These are phyloP conservation scores for Oikopleura vanhoeffeni DNA, from an alignment of 23 tunicate genomes.

Conservation along the genomic window DNA sequence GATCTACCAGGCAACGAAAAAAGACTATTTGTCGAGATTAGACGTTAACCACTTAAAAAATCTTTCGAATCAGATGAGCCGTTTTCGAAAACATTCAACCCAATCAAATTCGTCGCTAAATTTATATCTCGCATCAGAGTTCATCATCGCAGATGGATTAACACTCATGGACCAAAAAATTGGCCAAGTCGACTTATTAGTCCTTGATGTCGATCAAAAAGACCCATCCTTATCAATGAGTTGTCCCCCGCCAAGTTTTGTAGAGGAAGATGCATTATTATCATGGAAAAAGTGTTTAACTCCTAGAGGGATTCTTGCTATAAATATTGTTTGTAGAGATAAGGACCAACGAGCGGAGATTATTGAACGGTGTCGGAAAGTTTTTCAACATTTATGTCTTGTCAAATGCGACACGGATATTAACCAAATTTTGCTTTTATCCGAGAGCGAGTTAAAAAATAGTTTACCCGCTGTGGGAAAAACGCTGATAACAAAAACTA, in stretches of 20 bases:
- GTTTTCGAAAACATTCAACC: no score
- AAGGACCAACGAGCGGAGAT: background rate
- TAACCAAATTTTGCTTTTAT: background rate
- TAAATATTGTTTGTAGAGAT: background rate
- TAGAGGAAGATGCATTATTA: background rate
- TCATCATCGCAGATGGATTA: constrained; percentile 24
- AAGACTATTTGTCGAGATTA: no score
- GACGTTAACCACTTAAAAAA: no score
- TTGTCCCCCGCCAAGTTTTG: background rate
- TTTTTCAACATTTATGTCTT: background rate
- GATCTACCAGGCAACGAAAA: no score
- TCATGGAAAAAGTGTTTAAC: background rate
- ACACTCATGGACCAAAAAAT: constrained; percentile 20
- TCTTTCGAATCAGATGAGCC: background rate
- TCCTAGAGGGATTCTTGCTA: background rate
- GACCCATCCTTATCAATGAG: background rate
- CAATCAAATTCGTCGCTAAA: no score
- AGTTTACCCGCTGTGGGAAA: background rate
- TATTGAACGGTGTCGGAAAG: background rate
- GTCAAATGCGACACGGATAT: background rate
- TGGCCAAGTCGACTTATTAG: constrained; percentile 20
- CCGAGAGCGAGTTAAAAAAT: background rate
- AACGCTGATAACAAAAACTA: no score
- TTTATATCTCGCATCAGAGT: no score
- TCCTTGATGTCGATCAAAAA: constrained; percentile 31